phyloP scores from a whole-genome alignment of 2,888 invertebrate species.

The Rhagium mordax region DNA sequence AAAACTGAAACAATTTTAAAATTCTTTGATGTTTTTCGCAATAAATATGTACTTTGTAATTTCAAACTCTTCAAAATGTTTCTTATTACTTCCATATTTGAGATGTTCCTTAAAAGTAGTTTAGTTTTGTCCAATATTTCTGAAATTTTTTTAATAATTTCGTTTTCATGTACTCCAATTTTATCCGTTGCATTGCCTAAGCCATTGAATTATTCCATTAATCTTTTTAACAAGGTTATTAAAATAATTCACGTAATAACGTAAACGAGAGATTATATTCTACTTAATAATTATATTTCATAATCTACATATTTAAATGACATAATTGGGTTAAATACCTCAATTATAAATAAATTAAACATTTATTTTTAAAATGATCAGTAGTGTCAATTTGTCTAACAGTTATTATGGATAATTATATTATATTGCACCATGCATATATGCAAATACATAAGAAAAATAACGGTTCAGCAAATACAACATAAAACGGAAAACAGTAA shows the following conservation, averaged over 20 bases:
- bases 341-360: constrained; percentile 7
- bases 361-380: background rate
- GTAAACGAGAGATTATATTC: background rate
- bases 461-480: constrained; percentile 3
- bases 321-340: constrained; percentile 18
- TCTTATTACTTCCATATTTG: too few relatives aligned
- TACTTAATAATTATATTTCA: background rate
- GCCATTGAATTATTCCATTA: background rate
- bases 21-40: too few relatives aligned
- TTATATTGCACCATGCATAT: constrained; percentile 3
- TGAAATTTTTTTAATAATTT: too few relatives aligned
- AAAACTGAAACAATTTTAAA: too few relatives aligned
- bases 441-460: background rate
- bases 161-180: too few relatives aligned
- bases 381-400: background rate
- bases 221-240: background rate
- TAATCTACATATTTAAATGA: background rate
- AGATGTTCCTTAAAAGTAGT: too few relatives aligned
- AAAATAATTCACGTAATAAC: constrained; percentile 1
- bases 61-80: too few relatives aligned
- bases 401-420: constrained; percentile 5
- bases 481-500: constrained; percentile 7
- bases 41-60: too few relatives aligned
- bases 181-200: too few relatives aligned
- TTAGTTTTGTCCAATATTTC: too few relatives aligned